Conservation (phyloP, 2,113 vertebrate species). For the Narcine bancroftii region DNA sequence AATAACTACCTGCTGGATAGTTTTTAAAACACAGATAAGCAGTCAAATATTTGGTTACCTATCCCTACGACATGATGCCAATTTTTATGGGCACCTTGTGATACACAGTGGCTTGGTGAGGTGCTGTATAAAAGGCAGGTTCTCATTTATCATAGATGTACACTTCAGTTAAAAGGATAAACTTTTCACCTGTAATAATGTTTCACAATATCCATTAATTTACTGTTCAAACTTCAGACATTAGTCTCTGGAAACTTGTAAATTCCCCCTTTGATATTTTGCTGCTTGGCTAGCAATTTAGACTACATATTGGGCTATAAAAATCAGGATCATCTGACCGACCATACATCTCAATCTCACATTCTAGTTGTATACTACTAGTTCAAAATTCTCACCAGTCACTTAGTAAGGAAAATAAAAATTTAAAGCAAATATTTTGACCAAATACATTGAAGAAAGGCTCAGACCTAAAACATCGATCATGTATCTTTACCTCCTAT, state of each 20-base stretch:
- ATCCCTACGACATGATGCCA: not conserved
- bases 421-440: not conserved
- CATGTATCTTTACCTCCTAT: too few species aligned
- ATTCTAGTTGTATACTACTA: too few species aligned
- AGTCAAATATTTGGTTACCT: not conserved
- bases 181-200: not conserved
- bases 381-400: not conserved
- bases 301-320: not conserved
- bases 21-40: not conserved
- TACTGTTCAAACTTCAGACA: not conserved
- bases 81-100: not conserved
- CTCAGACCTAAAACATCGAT: too few species aligned
- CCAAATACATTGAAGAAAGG: too few species aligned
- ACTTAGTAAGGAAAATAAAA: not conserved
- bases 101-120: too few species aligned
- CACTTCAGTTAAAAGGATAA: not conserved
- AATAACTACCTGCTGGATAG: not conserved
- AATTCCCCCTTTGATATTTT: not conserved
- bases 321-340: too few species aligned
- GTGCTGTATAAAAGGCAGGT: too few species aligned
- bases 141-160: not conserved
- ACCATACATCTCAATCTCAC: too few species aligned
- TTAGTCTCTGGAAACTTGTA: not conserved
- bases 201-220: not conserved
- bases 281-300: not conserved